phyloP scores from a whole-genome alignment of 2,113 vertebrate genomes.

The Romanogobio albipinnatus region DNA sequence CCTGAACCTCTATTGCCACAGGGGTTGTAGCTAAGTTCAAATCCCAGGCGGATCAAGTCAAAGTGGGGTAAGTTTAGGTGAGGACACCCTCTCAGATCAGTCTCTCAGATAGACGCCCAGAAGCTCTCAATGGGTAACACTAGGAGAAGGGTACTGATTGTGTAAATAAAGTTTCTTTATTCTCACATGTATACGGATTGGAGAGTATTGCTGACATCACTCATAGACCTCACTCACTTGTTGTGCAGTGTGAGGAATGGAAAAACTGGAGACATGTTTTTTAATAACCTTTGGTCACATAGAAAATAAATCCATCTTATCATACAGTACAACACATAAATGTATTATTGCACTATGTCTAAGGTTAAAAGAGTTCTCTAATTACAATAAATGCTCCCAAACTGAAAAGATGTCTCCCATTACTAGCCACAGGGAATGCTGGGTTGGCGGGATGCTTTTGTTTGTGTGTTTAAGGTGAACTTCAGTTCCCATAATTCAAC shows the following conservation, averaged over 20 bases:
- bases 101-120: conserved; percentile 43
- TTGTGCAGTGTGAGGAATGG: conserved; percentile 13
- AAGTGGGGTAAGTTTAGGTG: conserved; percentile 21
- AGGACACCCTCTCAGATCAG: conserved; percentile 19
- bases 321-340: background rate
- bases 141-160: conserved; percentile 43
- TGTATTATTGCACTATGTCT: background rate
- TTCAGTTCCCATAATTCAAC: conserved; percentile 58
- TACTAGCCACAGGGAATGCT: conserved; percentile 13
- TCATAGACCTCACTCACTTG: background rate
- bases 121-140: conserved; percentile 33
- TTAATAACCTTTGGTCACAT: background rate
- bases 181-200: conserved; percentile 34
- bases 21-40: background rate
- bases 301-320: background rate
- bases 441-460: conserved; percentile 14
- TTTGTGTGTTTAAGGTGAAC: conserved; percentile 57
- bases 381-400: conserved; percentile 39
- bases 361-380: conserved; percentile 3
- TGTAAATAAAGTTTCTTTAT: conserved; percentile 47
- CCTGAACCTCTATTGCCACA: background rate
- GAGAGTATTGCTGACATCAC: conserved; percentile 39
- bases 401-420: background rate
- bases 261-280: background rate
- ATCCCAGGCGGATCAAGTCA: conserved; percentile 44